Base-by-base conservation (phyloP, 2,113 vertebrate species). In the Collichthys lucidus region DNA sequence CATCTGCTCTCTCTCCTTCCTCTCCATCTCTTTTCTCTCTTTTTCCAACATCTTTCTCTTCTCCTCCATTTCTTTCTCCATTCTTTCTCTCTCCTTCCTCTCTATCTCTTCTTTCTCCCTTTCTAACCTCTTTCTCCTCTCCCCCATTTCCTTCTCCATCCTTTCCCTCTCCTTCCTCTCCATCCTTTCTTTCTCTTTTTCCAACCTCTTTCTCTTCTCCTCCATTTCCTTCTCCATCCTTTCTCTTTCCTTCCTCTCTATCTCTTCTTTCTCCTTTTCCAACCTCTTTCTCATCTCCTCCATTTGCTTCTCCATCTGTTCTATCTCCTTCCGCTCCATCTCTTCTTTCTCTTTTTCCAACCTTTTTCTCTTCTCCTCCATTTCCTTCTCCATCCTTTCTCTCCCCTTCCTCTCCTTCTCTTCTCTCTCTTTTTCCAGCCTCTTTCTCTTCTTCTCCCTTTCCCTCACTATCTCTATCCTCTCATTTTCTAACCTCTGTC, bases 361-460 rank as follows among this genome's bases (percentile, higher is more conserved):
- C 16, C 44, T 52, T 3, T 47, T 3, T 44, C 8, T 57, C 6
- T 53, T 47, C 1, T 50, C 22, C 19, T 46, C 2, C 6, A 2
- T 59, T 26, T 26, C 35, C n/a, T 20, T 26, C 3, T 70, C 52
- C 74, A 11, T 8, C n/a, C 20, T 20, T 3, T 56, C 52, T 40
- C 16, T 50, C 10, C 35, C n/a, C 57, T 60, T 19, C 40, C 17
- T 68, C 10, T 68, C 70, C 3, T 14, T 31, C 7, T 63, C 31
- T 1, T 60, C 50, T 3, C 56, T 70, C 17, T 77, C 44, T 0
- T 2, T 68, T 14, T 49, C 17, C 9, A 4, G 0, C 50, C 19
- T 52, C 40, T 86, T 7, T 40, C 42, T 40, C 19, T 80, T 68
- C 17, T 49, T 14, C 31, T 26, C 35, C 35, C 35, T 40, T 40